These are phyloP conservation scores for Papilio elwesi DNA, from an alignment of 2,888 invertebrate genomes.

Conservation along the genomic window DNA sequence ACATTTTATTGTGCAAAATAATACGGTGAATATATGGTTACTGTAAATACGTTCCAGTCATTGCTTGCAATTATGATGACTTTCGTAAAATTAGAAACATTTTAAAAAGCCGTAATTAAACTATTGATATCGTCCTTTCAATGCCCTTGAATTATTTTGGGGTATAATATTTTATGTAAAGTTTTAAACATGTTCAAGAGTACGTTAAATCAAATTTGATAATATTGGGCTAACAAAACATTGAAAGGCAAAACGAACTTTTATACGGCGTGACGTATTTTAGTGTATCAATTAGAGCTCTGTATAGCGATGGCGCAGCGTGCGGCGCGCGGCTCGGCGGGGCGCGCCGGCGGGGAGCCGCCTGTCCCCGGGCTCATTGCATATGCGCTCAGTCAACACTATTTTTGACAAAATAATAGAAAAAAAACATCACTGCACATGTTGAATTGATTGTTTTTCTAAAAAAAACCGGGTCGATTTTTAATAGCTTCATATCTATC, in stretches of 20 bases:
- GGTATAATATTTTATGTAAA: constrained; percentile 5
- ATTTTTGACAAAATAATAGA: constrained; percentile 57
- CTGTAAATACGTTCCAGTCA: no score
- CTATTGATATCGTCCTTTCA: neutral
- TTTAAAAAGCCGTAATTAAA: no score
- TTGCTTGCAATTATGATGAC: no score
- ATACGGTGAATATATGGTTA: no score
- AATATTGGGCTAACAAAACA: constrained; percentile 41
- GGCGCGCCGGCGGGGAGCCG: constrained; percentile 51
- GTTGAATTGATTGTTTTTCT: constrained; percentile 29
- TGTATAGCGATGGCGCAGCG: constrained; percentile 77
- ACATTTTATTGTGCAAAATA: no score
- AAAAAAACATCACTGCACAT: constrained; percentile 53
- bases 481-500: constrained; percentile 15
- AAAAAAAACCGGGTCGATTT: constrained; percentile 29
- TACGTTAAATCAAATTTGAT: constrained; percentile 32
- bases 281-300: constrained; percentile 83
- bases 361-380: constrained; percentile 54
- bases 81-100: no score
- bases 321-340: constrained; percentile 61
- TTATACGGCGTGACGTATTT: constrained; percentile 70
- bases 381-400: constrained; percentile 52
- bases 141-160: constrained; percentile 5
- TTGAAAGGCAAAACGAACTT: constrained; percentile 51
- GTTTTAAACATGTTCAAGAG: constrained; percentile 21